Evolutionary conservation across 2,113 vertebrate genomes (phyloP), one percentile per base, ranked within the genome.

Genomic region (Corvus cornix): DNA sequence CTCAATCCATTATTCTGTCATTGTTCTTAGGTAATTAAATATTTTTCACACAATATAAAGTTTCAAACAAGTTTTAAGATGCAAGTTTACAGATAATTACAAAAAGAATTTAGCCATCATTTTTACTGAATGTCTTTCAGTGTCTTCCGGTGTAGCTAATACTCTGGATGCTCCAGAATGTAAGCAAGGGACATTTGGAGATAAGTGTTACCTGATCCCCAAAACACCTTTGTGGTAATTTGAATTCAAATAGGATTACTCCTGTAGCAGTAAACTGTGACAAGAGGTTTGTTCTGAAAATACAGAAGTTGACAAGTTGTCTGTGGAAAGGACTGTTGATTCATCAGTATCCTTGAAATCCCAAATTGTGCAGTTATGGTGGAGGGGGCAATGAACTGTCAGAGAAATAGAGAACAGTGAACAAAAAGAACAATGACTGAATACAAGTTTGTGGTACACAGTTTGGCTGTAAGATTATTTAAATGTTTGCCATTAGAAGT

Each of bases 391-490:
- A 95, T 39, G 76, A 91, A 90, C 66, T 64, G 33, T 76, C 75
- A 67, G 66, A 62, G 92, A 80, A 94, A 91, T 55, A 95, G 72
- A 96, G 59, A 92, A 96, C 87, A 79, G 83, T 16, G 41, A 89
- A 96, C 75, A 76, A 91, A 92, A 97, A 79, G 51, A 95, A 52
- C 63, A 89, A 67, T 86, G 95, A 86, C 91, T 69, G 76, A 90
- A 95, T 56, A 96, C 48, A 30, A n/a, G 49, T 84, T 91, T 22
- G 41, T 92, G 79, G 69, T 93, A 90, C 84, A 84, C 19, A 20
- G 70, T 94, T 97, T 95, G 75, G 35, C 95, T 95, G 91, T 94
- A 96, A 96, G 63, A 75, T 95, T 94, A 93, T 91, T 95, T 93
- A 95, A 96, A 97, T 96, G 59, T 74, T 95, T 94, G 92, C 94